These are phyloP conservation scores for Habroteleia sp. DNA, from an alignment of 2,888 invertebrate genomes.

Conservation along the genomic window DNA sequence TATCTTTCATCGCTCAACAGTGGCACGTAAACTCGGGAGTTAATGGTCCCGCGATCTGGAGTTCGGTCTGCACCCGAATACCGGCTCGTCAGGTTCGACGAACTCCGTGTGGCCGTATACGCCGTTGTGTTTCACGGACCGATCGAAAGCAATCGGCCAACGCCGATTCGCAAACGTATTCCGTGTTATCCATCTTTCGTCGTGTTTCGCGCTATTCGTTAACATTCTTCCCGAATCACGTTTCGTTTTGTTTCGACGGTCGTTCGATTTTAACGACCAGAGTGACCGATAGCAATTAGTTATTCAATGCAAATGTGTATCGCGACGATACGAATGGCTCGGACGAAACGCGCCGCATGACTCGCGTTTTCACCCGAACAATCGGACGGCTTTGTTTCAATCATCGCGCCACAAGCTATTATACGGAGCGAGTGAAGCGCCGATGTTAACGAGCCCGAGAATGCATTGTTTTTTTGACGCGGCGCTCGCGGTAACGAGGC, in stretches of 20 bases:
- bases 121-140: slow-evolving; percentile 47
- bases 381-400: slow-evolving; percentile 43
- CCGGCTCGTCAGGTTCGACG: slow-evolving; percentile 46
- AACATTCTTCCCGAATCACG: slow-evolving; percentile 76
- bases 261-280: slow-evolving; percentile 47
- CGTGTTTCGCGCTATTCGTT: slow-evolving; percentile 75
- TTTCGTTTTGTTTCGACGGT: slow-evolving; percentile 56
- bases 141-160: slow-evolving; percentile 52
- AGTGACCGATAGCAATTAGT: slow-evolving; percentile 36
- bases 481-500: slow-evolving; percentile 23
- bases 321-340: neutral
- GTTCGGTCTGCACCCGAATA: slow-evolving; percentile 56
- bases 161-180: slow-evolving; percentile 51
- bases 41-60: slow-evolving; percentile 38
- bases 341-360: slow-evolving; percentile 5
- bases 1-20: slow-evolving; percentile 44
- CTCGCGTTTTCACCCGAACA: slow-evolving; percentile 37
- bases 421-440: slow-evolving; percentile 5
- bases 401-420: slow-evolving; percentile 25
- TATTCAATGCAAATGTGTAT: slow-evolving; percentile 46
- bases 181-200: slow-evolving; percentile 72
- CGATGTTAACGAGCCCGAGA: slow-evolving; percentile 30
- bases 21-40: slow-evolving; percentile 42
- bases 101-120: slow-evolving; percentile 41
- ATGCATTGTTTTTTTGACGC: slow-evolving; percentile 41